Conservation (phyloP, 2,888 invertebrate species). For the Augiades crinisus region DNA sequence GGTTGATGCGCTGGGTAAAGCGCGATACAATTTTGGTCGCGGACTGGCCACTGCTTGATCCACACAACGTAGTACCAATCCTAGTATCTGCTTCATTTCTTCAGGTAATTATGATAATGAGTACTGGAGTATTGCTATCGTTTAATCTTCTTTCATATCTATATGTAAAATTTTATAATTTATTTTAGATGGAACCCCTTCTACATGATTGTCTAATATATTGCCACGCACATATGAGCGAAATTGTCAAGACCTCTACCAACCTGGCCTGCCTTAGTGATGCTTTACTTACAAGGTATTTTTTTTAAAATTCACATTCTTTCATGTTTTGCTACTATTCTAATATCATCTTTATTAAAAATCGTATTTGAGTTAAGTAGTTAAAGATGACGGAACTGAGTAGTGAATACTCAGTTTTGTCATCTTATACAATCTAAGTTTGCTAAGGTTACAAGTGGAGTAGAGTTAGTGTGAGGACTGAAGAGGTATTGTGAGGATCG, state of each 20-base stretch:
- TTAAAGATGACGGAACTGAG: too few species aligned
- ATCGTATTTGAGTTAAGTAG: not conserved
- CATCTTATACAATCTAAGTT: too few species aligned
- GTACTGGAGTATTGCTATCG: too few species aligned
- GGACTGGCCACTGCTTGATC: slow-evolving; percentile 87
- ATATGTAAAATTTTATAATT: too few species aligned
- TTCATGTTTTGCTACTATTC: too few species aligned
- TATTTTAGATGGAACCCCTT: slow-evolving; percentile 91
- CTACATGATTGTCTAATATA: slow-evolving; percentile 92
- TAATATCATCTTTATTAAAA: too few species aligned
- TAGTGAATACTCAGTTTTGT: too few species aligned
- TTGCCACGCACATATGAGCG: slow-evolving; percentile 93
- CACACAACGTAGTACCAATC: slow-evolving; percentile 94
- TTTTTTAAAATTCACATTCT: not conserved
- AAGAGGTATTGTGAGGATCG: too few species aligned
- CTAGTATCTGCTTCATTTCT: slow-evolving; percentile 97
- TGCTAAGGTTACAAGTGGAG: too few species aligned
- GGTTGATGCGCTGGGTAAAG: slow-evolving; percentile 98
- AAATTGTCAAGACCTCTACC: slow-evolving; percentile 91
- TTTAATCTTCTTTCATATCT: too few species aligned
- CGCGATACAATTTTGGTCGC: slow-evolving; percentile 84
- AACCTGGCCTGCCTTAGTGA: slow-evolving; percentile 95
- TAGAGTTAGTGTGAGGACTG: too few species aligned
- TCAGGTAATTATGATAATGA: too few species aligned
- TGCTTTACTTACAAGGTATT: slow-evolving; percentile 82